Evolutionary conservation across 64 coral and sea anemone genomes (phyloP).

Genomic region (Pocillopora damicornis): DNA sequence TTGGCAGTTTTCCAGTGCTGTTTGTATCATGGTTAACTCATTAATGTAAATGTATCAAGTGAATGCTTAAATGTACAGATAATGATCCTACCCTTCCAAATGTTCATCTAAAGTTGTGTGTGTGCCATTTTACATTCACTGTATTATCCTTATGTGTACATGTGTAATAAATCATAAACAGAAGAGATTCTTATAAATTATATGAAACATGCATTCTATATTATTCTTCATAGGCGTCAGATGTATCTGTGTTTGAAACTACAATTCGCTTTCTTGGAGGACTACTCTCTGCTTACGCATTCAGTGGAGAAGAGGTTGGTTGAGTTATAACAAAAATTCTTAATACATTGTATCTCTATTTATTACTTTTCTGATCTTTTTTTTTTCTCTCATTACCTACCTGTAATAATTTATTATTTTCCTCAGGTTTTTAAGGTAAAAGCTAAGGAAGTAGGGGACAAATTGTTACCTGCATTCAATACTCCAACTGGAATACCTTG

Average conservation of each 20-base stretch:
- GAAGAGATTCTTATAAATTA: background rate
- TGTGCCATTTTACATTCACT: no score
- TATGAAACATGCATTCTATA: background rate
- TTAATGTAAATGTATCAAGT: no score
- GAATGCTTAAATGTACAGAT: no score
- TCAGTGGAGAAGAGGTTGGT: slow-evolving; percentile 91
- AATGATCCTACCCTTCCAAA: no score
- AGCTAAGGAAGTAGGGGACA: slow-evolving; percentile 88
- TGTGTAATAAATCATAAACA: no score
- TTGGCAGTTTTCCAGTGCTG: no score
- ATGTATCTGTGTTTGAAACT: slow-evolving; percentile 95
- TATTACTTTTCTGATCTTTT: background rate
- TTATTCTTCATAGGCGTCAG: slow-evolving; percentile 66
- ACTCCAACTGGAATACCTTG: slow-evolving; percentile 91
- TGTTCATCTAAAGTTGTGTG: no score
- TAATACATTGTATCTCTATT: background rate
- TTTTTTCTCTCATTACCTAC: background rate
- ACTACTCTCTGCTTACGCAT: slow-evolving; percentile 79
- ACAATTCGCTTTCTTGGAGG: slow-evolving; percentile 95
- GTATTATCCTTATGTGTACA: background rate
- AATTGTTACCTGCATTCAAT: slow-evolving; percentile 86
- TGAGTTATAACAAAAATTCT: background rate
- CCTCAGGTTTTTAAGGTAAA: slow-evolving; percentile 88
- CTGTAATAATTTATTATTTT: background rate
- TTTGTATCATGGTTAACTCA: no score